Percentiles rank a stretch among this genome's conserved stretches.
Conservation (phyloP, 2,113 vertebrate species). For the Nothocercus julius region DNA sequence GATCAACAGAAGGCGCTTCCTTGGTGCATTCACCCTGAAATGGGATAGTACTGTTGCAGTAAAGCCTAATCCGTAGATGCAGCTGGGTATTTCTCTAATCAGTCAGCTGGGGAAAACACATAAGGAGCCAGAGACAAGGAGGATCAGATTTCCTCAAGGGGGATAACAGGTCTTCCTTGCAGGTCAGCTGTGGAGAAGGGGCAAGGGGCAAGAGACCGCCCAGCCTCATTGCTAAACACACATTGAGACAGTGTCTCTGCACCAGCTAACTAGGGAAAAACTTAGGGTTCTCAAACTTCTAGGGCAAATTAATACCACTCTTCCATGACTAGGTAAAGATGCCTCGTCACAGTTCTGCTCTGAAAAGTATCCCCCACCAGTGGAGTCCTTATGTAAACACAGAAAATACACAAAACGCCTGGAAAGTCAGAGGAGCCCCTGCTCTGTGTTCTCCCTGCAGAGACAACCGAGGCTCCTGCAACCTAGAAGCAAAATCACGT, state of each 20-base stretch:
- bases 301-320: background rate
- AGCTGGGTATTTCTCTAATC: background rate
- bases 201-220: constrained; percentile 19
- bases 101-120: constrained; percentile 26
- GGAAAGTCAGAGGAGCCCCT: background rate
- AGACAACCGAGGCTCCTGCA: background rate
- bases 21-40: background rate
- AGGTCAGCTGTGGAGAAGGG: background rate
- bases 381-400: background rate
- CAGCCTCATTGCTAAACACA: background rate
- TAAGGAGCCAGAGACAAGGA: constrained; percentile 32
- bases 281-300: background rate
- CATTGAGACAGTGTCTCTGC: background rate
- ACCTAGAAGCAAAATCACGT: background rate
- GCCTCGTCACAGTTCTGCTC: background rate
- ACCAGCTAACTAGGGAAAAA: background rate
- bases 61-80: background rate
- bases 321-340: background rate
- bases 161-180: background rate
- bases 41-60: background rate
- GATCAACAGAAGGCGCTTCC: background rate
- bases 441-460: background rate
- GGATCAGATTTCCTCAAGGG: background rate
- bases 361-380: background rate
- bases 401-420: background rate